Percentiles rank a stretch among this genome's conserved stretches.
phyloP scores from a whole-genome alignment of 2,797 vertebrate genomes.

The Thunnus albacares region DNA sequence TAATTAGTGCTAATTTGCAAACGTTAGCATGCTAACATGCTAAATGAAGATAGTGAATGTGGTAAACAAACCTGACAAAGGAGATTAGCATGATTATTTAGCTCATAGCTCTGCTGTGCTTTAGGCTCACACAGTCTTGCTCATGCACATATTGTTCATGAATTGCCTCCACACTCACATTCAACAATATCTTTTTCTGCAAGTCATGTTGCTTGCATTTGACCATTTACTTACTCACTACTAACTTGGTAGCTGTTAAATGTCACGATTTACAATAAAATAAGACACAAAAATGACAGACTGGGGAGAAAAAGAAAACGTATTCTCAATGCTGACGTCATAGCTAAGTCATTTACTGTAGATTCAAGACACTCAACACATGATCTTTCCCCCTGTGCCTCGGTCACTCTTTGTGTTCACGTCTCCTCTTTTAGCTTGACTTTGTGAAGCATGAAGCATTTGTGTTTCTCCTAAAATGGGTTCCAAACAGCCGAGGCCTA shows the following conservation, averaged over 20 bases:
- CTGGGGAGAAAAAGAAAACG: neutral
- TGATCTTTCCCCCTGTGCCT: neutral
- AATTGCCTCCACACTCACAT: slow-evolving; percentile 8
- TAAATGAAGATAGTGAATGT: neutral
- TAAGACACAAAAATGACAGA: neutral
- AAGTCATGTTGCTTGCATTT: neutral
- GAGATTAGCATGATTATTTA: neutral
- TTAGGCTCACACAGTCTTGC: neutral
- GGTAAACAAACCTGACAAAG: neutral
- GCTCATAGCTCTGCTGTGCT: neutral
- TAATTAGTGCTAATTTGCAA: neutral
- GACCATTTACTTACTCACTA: neutral
- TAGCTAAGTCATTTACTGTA: slow-evolving; percentile 34
- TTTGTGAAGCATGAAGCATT: slow-evolving; percentile 52
- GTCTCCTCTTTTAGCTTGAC: slow-evolving; percentile 45
- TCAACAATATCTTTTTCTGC: neutral
- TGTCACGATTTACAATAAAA: neutral
- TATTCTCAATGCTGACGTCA: neutral
- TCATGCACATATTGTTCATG: neutral
- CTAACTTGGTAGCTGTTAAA: neutral
- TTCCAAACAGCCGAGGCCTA: slow-evolving; percentile 42
- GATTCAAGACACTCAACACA: slow-evolving; percentile 5
- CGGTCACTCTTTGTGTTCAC: slow-evolving; percentile 58
- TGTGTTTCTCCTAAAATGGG: slow-evolving; percentile 43
- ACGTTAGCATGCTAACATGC: slow-evolving; percentile 1